Conservation (phyloP, 2,888 invertebrate genomes). For the Andrena bucephala region DNA sequence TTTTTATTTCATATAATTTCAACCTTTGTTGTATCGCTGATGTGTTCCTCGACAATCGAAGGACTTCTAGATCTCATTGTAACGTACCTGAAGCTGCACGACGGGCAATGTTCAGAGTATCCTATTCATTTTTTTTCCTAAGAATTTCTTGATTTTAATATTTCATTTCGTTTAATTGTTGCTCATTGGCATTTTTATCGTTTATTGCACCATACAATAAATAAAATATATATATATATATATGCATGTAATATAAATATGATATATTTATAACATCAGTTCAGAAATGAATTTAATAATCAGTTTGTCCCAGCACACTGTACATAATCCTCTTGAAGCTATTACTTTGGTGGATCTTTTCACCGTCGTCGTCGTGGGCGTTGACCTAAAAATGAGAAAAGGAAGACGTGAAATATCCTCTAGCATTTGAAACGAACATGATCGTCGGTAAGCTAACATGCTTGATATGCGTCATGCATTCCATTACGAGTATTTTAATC, state of each 20-base stretch:
- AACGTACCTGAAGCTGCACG: too few species aligned
- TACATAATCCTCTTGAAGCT: constrained; percentile 97
- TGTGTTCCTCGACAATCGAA: too few species aligned
- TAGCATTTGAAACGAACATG: neutral
- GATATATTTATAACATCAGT: constrained; percentile 72
- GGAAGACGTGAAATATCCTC: constrained; percentile 18
- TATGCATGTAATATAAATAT: constrained; percentile 74
- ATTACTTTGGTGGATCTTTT: constrained; percentile 95
- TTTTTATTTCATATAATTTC: too few species aligned
- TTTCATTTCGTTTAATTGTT: constrained; percentile 7
- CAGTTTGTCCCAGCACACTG: constrained; percentile 93
- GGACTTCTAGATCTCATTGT: too few species aligned
- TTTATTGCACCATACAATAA: constrained; percentile 71
- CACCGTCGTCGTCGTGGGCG: constrained; percentile 89
- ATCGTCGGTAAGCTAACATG: neutral
- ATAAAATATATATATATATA: constrained; percentile 75
- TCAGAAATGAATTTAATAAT: constrained; percentile 84
- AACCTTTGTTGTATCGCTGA: too few species aligned
- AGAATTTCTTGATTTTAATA: neutral
- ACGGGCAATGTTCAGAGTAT: neutral
- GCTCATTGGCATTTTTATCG: constrained; percentile 31
- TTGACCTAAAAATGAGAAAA: constrained; percentile 86
- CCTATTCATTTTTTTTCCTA: neutral
- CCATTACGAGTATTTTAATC: constrained; percentile 11
- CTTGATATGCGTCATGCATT: neutral